A percentile compares a stretch with the other conserved stretches of the same genome.
phyloP scores from a whole-genome alignment of 2,797 vertebrate genomes.

The Babyrousa celebensis region DNA sequence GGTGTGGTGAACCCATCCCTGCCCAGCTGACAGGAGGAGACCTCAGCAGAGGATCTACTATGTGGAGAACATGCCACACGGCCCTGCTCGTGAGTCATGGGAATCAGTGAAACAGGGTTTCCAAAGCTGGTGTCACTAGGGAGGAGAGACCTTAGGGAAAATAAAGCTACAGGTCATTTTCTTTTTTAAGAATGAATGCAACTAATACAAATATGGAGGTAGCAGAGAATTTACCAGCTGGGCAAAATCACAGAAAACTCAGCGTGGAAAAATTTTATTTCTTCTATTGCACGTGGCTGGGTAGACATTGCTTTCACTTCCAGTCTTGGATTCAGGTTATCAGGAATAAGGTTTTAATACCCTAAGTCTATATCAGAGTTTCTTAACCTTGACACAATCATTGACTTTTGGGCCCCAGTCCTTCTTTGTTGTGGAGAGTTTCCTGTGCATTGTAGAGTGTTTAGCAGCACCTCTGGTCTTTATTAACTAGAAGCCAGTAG shows the following conservation, averaged over 20 bases:
- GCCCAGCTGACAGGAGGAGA: slow-evolving; percentile 64
- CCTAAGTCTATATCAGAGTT: background rate
- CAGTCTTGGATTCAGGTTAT: background rate
- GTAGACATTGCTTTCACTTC: background rate
- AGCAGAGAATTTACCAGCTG: background rate
- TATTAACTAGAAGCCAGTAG: background rate
- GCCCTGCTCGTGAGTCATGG: slow-evolving; percentile 77
- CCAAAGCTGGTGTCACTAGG: slow-evolving; percentile 57
- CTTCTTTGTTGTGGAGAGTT: background rate
- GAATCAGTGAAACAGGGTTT: slow-evolving; percentile 71
- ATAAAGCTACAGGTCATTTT: slow-evolving; percentile 47
- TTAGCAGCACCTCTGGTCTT: background rate
- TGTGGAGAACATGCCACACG: slow-evolving; percentile 77
- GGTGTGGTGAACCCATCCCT: background rate
- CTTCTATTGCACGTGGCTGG: background rate
- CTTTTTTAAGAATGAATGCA: slow-evolving; percentile 76
- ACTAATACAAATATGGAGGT: slow-evolving; percentile 49
- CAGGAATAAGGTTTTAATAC: background rate
- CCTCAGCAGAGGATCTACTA: slow-evolving; percentile 46
- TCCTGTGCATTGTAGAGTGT: background rate
- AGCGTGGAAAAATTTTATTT: background rate
- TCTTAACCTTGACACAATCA: background rate
- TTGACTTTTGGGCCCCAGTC: background rate
- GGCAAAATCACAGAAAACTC: slow-evolving; percentile 21
- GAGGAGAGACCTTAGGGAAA: slow-evolving; percentile 21